Evolutionary conservation across 2,113 vertebrate species (phyloP), one percentile per base, ranked within the genome.

Genomic region (Hyperoodon ampullatus): DNA sequence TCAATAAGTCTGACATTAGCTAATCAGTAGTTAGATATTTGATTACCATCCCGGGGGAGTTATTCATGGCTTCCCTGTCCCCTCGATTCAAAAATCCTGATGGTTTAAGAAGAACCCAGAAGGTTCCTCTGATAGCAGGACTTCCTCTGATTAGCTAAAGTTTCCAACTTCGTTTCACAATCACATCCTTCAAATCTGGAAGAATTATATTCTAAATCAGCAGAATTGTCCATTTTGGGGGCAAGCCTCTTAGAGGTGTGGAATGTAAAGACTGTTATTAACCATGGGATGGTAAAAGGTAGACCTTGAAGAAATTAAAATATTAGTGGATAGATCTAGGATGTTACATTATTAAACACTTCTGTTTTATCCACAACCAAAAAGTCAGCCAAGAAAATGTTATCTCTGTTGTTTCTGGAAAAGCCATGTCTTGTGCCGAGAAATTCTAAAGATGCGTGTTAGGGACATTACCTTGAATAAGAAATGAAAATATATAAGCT

Each of bases 361-460:
- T 85, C 30, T 63, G 71, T 80, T 85, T 85, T 72, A 89, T 28
- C 21, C 84, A 80, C 35, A 89, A 78, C 15, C 47, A n/a, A 82
- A 81, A 78, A 18, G 55, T 66, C 33, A 95, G 21, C 30, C 58
- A 60, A n/a, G 33, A 80, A 95, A 85, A 60, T 3, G 24, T 88
- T 66, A 28, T 58, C 28, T 71, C 44, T 78, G 21, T 21, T 85
- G 47, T 47, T 93, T 89, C 33, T 30, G 23, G 16, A 58, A 80
- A 21, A 30, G 13, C 16, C 35, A 33, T 58, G 10, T 55, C 50
- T 61, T 84, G 2, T 47, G 16, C 55, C 50, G 44, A 81, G 65
- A 74, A 81, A 96, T 90, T 80, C 44, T 86, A 81, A 78, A 90
- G 81, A 66, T 86, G 21, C 10, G 81, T 65, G 23, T n/a, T 39